phyloP scores from a whole-genome alignment of 2,797 vertebrate genomes.

The Passerculus sandwichensis region DNA sequence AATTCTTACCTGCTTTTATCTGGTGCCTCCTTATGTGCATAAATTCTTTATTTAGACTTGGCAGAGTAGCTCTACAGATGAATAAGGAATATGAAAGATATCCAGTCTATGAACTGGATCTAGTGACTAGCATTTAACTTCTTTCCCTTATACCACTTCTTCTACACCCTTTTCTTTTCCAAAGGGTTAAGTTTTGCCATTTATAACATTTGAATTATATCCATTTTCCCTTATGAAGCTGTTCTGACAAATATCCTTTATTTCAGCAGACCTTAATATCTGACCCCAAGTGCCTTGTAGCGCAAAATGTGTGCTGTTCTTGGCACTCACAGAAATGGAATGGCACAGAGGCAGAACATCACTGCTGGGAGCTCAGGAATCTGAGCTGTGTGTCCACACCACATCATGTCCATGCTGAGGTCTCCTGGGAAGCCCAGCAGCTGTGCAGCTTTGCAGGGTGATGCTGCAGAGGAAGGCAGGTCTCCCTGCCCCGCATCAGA shows the following conservation, averaged over 20 bases:
- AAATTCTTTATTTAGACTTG: neutral
- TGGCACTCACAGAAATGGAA: neutral
- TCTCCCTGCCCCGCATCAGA: neutral
- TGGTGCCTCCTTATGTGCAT: neutral
- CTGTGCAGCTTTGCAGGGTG: neutral
- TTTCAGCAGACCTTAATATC: neutral
- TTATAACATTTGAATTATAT: neutral
- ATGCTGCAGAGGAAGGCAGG: neutral
- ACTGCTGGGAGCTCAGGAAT: neutral
- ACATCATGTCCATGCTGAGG: neutral
- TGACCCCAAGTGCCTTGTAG: neutral
- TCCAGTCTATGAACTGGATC: neutral
- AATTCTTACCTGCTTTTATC: neutral
- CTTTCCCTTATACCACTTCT: neutral
- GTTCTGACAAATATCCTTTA: neutral
- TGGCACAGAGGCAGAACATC: neutral
- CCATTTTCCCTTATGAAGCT: neutral
- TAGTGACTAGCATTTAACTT: neutral
- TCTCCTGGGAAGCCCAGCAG: accelerated
- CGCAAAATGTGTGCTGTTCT: neutral
- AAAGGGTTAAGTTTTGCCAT: neutral
- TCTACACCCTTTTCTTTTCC: neutral
- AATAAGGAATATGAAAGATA: neutral
- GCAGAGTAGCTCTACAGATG: neutral
- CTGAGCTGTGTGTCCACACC: neutral